A percentile compares a stretch with the other conserved stretches of the same genome.
Conservation (phyloP, 2,113 vertebrate species). For the Scytalopus superciliaris region DNA sequence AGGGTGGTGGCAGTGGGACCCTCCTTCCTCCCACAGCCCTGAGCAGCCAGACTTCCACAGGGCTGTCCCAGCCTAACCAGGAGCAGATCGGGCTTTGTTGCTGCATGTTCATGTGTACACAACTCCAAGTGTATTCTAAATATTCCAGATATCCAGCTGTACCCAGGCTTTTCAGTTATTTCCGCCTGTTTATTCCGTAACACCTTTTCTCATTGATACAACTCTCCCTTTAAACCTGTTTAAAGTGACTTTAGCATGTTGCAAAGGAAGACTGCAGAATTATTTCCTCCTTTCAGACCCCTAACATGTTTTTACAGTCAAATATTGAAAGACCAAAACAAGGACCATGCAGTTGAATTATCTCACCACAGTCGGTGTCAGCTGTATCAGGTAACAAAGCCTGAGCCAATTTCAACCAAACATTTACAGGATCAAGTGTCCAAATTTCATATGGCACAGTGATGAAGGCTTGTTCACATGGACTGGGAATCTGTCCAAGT, state of each 20-base stretch:
- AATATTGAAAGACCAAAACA: background rate
- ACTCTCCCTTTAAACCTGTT: background rate
- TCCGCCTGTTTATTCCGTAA: background rate
- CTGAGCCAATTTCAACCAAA: background rate
- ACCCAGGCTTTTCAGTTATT: background rate
- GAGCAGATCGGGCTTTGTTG: background rate
- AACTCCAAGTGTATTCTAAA: background rate
- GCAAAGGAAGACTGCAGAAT: rapidly evolving
- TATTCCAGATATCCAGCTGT: background rate
- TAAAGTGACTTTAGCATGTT: rapidly evolving
- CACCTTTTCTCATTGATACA: background rate
- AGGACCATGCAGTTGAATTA: background rate
- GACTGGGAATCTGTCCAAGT: conserved; percentile 28
- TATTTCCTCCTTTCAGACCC: background rate
- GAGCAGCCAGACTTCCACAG: background rate
- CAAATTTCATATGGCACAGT: background rate
- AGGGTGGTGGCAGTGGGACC: background rate
- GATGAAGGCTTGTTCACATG: background rate
- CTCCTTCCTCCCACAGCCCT: too few species aligned
- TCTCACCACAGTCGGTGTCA: background rate
- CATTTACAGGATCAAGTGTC: background rate
- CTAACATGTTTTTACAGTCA: background rate
- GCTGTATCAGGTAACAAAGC: background rate
- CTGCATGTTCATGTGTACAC: background rate
- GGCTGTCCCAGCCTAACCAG: background rate